phyloP scores from a whole-genome alignment of 2,888 invertebrate species.

The Tetheella fluctuosa region DNA sequence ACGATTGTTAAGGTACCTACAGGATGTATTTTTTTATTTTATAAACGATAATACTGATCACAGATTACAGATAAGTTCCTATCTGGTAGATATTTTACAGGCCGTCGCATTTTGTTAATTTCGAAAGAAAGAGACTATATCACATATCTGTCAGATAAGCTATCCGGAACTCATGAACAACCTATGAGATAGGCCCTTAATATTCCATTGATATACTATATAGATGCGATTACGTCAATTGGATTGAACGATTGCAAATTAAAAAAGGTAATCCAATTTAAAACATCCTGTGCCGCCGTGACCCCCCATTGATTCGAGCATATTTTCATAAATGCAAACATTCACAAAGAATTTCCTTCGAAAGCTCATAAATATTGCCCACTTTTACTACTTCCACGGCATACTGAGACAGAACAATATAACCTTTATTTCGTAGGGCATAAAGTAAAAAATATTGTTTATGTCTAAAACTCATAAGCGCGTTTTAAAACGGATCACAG shows the following conservation, averaged over 20 bases:
- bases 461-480: conserved; percentile 62
- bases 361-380: conserved; percentile 83
- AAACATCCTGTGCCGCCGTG: conserved; percentile 45
- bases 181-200: too few relatives aligned
- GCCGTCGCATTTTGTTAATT: too few relatives aligned
- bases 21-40: conserved; percentile 40
- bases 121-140: too few relatives aligned
- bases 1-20: conserved; percentile 49
- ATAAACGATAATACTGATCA: too few relatives aligned
- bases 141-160: too few relatives aligned
- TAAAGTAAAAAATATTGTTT: conserved; percentile 44
- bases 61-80: too few relatives aligned
- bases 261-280: conserved; percentile 13
- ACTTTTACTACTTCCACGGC: conserved; percentile 72
- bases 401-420: conserved; percentile 34
- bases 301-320: conserved; percentile 69
- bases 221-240: too few relatives aligned
- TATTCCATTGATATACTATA: too few relatives aligned
- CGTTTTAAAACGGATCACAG: conserved; percentile 73
- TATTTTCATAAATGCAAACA: conserved; percentile 85
- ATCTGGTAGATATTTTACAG: too few relatives aligned
- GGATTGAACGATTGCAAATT: conserved; percentile 8
- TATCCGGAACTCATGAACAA: too few relatives aligned
- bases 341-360: conserved; percentile 82
- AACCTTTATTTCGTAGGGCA: conserved; percentile 29